Evolutionary conservation across 2,797 vertebrate species (phyloP), one percentile per base, ranked within the genome.

Genomic region (Macropodus opercularis): DNA sequence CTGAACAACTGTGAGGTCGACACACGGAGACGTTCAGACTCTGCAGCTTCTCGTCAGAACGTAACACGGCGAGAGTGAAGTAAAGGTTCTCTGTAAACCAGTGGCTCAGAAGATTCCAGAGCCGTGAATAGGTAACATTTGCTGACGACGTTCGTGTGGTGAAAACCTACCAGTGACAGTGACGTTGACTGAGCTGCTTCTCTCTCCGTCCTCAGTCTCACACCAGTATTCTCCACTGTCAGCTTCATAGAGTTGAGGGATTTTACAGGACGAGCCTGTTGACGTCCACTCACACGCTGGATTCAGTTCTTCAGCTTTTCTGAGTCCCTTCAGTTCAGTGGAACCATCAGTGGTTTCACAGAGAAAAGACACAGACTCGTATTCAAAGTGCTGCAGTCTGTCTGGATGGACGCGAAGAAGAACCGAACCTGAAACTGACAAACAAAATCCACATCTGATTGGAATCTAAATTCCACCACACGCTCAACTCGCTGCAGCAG

Each of bases 281-380:
- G n/a, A 18, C 1, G 0, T 51, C 3, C 0, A 21, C 0, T 26
- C 1, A 46, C 54, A 67, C 0, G 0, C 0, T 5, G 23, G 22
- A 8, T 3, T 14, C 22, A 22, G 17, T 8, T 12, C 3, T 2
- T 19, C 2, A n/a, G 0, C 0, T 11, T 2, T 26, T 9, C 0
- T 1, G 9, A 15, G 0, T 0, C 8, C 13, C 29, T 2, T 47
- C 6, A 53, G 3, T 2, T 1, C 2, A 35, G 0, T 0, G 0
- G 17, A 0, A 1, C 13, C 19, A 17, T 39, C 4, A 8, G 27
- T 7, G 0, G 27, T 46, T 9, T 14, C 18, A 51, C 72, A 75
- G 0, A 0, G 1, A 2, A 75, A 44, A 15, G 34, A 11, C 2
- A 69, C 21, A 1, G 19, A 0, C 0, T 19, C 0, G 0, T 3